Evolutionary conservation across 2,888 invertebrate species (phyloP).

Genomic region (Adelognathus sp.): DNA sequence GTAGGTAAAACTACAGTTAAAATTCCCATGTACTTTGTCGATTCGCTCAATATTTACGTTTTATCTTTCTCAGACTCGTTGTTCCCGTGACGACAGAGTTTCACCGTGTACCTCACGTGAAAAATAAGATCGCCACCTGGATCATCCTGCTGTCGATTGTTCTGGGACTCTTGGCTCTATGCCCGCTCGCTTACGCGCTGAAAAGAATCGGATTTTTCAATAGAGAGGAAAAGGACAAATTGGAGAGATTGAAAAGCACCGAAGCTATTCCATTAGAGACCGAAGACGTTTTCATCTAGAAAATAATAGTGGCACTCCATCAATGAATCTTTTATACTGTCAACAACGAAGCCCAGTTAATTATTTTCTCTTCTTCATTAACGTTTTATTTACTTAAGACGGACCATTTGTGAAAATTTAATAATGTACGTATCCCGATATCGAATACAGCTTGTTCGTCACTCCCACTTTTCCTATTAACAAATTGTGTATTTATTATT

Average conservation of each 20-base stretch:
- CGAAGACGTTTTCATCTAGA: background rate
- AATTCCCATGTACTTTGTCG: no score
- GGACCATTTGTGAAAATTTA: no score
- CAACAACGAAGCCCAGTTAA: no score
- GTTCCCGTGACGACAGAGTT: constrained; percentile 68
- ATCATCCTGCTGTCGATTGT: constrained; percentile 66
- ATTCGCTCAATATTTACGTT: no score
- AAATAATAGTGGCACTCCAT: background rate
- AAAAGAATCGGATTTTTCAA: constrained; percentile 61
- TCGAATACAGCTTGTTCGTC: no score
- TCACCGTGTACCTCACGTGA: constrained; percentile 50
- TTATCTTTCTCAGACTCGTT: no score
- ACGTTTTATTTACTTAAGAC: no score
- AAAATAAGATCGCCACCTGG: constrained; percentile 64
- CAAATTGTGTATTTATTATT: no score
- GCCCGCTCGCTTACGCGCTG: constrained; percentile 57
- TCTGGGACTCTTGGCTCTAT: constrained; percentile 66
- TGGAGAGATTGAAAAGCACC: constrained; percentile 53
- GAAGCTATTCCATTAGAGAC: constrained; percentile 26
- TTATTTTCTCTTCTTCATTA: no score
- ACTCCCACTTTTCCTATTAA: no score
- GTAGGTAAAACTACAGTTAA: no score
- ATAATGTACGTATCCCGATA: no score
- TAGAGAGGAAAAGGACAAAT: constrained; percentile 59
- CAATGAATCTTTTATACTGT: background rate